phyloP scores from a whole-genome alignment of 1,140 invertebrate species.

The Drosophila cardini region DNA sequence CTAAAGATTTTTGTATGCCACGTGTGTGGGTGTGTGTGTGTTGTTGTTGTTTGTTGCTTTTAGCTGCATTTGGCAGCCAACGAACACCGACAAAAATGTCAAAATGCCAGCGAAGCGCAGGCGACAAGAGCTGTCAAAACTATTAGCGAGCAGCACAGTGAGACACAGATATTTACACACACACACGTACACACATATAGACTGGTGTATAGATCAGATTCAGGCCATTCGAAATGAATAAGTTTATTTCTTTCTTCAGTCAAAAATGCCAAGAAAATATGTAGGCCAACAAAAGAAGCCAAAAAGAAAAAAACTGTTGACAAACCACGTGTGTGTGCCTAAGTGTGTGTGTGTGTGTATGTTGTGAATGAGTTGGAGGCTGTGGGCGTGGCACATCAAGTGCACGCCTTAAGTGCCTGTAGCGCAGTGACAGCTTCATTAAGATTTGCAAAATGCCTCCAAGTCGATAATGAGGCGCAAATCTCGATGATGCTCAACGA shows the following conservation, averaged over 20 bases:
- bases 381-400: conserved; percentile 58
- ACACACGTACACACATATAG: conserved; percentile 8
- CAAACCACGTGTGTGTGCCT: conserved; percentile 41
- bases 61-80: conserved; percentile 27
- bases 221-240: conserved; percentile 71
- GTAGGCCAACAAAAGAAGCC: conserved; percentile 61
- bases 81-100: conserved; percentile 40
- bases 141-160: conserved; percentile 57
- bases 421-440: conserved; percentile 72
- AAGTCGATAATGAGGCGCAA: conserved; percentile 47
- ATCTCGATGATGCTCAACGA: conserved; percentile 21
- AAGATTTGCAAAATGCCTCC: conserved; percentile 53
- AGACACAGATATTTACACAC: conserved; percentile 4
- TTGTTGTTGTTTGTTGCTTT: conserved; percentile 4
- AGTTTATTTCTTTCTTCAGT: conserved; percentile 69
- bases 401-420: conserved; percentile 68
- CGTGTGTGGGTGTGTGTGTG: neutral
- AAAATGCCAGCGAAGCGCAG: conserved; percentile 57
- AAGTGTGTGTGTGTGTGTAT: conserved; percentile 9
- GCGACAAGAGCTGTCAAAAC: conserved; percentile 77
- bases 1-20: neutral
- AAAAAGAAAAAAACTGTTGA: conserved; percentile 59
- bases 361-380: conserved; percentile 56
- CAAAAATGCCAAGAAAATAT: conserved; percentile 73
- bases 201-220: conserved; percentile 20